A percentile compares a stretch with the other conserved stretches of the same genome.
phyloP scores from a whole-genome alignment of 1,140 invertebrate genomes.

The Heliconius nattereri region DNA sequence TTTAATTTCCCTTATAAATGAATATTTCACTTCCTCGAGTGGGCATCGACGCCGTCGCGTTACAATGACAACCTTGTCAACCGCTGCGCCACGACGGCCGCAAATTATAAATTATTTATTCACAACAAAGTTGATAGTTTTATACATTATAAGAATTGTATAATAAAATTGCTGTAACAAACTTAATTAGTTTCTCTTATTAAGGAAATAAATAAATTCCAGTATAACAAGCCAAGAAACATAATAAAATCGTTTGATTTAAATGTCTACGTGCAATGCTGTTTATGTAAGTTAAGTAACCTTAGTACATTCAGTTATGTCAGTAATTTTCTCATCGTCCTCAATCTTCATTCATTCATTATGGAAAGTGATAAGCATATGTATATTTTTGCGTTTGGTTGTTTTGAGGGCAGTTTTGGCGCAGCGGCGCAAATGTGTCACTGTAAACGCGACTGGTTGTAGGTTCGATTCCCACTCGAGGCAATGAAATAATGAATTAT shows the following conservation, averaged over 20 bases:
- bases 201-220: neutral
- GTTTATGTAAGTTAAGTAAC: neutral
- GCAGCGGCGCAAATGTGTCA: neutral
- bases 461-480: neutral
- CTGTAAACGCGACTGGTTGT: neutral
- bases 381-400: no score
- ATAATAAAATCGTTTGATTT: slow-evolving; percentile 12
- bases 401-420: neutral
- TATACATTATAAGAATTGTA: neutral
- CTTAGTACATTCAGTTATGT: neutral
- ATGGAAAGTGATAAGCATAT: no score
- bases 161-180: neutral
- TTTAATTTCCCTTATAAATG: neutral
- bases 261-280: neutral
- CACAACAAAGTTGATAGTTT: neutral
- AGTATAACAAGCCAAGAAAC: neutral
- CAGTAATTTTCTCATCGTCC: slow-evolving; percentile 5
- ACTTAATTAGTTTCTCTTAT: neutral
- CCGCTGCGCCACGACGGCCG: no score
- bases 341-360: neutral
- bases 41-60: no score
- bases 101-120: neutral
- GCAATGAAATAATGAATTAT: neutral
- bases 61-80: no score
- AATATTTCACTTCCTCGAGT: neutral